Evolutionary conservation across 1,140 invertebrate species (phyloP).

Genomic region (Drosophila nigrodunni): DNA sequence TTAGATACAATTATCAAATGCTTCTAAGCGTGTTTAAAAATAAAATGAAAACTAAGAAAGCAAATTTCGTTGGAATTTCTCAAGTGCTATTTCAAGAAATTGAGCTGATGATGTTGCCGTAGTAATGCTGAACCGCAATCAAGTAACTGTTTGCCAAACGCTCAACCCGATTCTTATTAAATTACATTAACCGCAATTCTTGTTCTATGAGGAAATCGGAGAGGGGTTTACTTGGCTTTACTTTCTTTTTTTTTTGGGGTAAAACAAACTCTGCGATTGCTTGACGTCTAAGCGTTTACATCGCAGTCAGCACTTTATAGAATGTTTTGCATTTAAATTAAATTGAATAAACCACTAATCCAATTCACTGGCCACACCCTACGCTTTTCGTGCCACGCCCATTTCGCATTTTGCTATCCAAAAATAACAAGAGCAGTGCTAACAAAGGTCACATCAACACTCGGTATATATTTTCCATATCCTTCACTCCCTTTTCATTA

Average conservation of each 20-base stretch:
- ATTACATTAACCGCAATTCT: slow-evolving; percentile 15
- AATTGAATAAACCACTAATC: slow-evolving; percentile 78
- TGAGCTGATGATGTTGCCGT: background rate
- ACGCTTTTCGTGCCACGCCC: background rate
- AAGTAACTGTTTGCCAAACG: slow-evolving; percentile 14
- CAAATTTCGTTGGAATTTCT: background rate
- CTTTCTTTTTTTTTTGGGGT: background rate
- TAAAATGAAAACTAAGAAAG: background rate
- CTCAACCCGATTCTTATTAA: slow-evolving; percentile 21
- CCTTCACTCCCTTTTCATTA: slow-evolving; percentile 18
- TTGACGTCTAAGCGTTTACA: slow-evolving; percentile 17
- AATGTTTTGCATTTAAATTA: slow-evolving; percentile 80
- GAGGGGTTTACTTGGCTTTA: background rate
- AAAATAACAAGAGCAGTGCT: slow-evolving; percentile 17
- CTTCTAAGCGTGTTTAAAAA: too few relatives aligned
- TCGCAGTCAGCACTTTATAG: slow-evolving; percentile 57
- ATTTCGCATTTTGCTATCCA: background rate
- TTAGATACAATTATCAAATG: too few relatives aligned
- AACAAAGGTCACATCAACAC: slow-evolving; percentile 54
- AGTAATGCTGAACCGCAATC: background rate
- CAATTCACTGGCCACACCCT: slow-evolving; percentile 54
- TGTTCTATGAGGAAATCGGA: background rate
- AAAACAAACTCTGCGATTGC: slow-evolving; percentile 1
- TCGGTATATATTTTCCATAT: slow-evolving; percentile 44
- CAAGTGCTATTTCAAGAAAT: slow-evolving; percentile 1